Evolutionary conservation across 2,888 invertebrate species (phyloP), one percentile per base, ranked within the genome.

Genomic region (Lepidochrysops patricia): DNA sequence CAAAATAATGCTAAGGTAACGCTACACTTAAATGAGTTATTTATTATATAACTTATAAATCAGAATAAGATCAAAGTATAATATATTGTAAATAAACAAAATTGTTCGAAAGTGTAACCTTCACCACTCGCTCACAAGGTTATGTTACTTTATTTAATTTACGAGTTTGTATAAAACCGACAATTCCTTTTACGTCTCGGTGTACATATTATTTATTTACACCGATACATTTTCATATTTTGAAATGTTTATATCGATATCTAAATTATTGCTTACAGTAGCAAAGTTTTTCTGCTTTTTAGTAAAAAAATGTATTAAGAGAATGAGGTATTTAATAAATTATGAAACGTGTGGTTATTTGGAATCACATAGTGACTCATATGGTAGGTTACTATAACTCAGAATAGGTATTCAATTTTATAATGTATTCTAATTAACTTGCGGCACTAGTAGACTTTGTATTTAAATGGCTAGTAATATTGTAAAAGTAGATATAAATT

Each of bases 201-300:
- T 32, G 19, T 54, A 54, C 29, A 54, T 54, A 54, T 54, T 54
- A 26, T 54, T 54, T 54, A 54, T 54, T 32, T n/a, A n/a, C n/a
- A n/a, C n/a, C n/a, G 54, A 32, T 54, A 54, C 19, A 29, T 29
- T 50, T 27, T 50, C 12, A n/a, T 4, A 35, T n/a, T 43, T 43
- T 23, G 43, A 12, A 43, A 43, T 43, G 43, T 12, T 9, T 4
- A 12, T 19, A 43, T 43, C 43, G 19, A 43, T 43, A 43, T 43
- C 43, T 43, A 43, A 43, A 43, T 43, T 19, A 4, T 2, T 23
- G 4, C 9, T 43, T 43, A 43, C 43, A 43, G 43, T 9, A 43
- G 43, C 7, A 43, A 15, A 37, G 15, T 15, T 43, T 43, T 43
- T 43, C 43, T 43, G n/a, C 19, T 6, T 43, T 19, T 43, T 19